A percentile compares a stretch with the other conserved stretches of the same genome.
Evolutionary conservation across 2,113 vertebrate species (phyloP).

Genomic region (Junco hyemalis): DNA sequence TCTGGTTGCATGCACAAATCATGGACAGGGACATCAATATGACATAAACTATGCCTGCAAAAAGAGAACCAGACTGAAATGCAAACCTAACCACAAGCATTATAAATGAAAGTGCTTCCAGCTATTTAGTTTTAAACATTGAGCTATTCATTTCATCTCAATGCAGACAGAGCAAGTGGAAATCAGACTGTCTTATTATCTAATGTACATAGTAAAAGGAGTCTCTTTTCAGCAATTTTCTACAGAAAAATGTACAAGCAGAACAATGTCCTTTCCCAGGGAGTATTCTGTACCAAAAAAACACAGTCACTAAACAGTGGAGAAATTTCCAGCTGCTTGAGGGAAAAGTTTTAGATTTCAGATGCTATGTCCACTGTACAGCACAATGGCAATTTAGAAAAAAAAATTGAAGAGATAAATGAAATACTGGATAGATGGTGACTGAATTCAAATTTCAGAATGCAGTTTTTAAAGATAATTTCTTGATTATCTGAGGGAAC

Average conservation of each 20-base stretch:
- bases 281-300: background rate
- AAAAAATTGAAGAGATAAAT: background rate
- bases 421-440: background rate
- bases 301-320: background rate
- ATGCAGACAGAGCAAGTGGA: background rate
- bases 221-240: background rate
- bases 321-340: background rate
- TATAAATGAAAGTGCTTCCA: background rate
- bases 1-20: constrained; percentile 4
- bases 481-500: background rate
- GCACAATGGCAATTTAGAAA: background rate
- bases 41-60: background rate
- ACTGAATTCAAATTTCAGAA: background rate
- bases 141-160: background rate
- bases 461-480: background rate
- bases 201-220: background rate
- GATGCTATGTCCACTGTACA: background rate
- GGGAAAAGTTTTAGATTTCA: background rate
- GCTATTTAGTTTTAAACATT: background rate
- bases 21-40: background rate
- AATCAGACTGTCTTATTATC: background rate
- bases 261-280: background rate
- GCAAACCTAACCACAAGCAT: background rate
- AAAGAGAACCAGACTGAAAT: background rate
- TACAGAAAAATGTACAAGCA: background rate